Conservation (phyloP, 2,113 vertebrate genomes). For the Nibea coibor region DNA sequence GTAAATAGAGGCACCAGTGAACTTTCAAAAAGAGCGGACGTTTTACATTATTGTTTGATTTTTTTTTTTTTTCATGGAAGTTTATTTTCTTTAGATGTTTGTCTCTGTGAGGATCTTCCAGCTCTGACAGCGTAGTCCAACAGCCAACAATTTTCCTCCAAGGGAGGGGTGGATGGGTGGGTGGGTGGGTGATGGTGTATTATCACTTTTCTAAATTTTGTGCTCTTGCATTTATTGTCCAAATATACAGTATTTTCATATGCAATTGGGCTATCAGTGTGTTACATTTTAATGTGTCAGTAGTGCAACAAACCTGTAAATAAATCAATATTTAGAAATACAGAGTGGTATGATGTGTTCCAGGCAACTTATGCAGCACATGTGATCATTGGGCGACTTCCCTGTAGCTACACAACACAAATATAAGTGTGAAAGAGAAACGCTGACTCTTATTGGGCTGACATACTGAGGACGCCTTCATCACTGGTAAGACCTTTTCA, state of each 20-base stretch:
- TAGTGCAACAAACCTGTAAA: constrained; percentile 72
- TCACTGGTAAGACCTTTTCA: constrained; percentile 12
- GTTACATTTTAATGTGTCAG: constrained; percentile 40
- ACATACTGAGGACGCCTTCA: not conserved
- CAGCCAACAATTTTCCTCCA: constrained; percentile 29
- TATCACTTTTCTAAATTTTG: constrained; percentile 50
- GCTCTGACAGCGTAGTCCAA: constrained; percentile 31
- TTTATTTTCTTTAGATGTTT: constrained; percentile 21
- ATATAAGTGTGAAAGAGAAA: not conserved
- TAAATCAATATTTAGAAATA: constrained; percentile 67
- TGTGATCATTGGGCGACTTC: not conserved
- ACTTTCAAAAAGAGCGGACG: constrained; percentile 2
- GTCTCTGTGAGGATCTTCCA: constrained; percentile 28
- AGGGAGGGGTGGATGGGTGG: constrained; percentile 5
- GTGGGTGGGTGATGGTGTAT: not conserved
- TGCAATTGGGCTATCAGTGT: constrained; percentile 42
- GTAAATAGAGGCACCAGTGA: not conserved
- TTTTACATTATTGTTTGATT: constrained; percentile 6
- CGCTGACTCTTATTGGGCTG: not conserved
- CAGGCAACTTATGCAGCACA: not conserved
- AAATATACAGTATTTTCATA: constrained; percentile 55
- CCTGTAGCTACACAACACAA: not conserved
- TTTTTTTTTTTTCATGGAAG: not conserved
- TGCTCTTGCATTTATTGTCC: constrained; percentile 55
- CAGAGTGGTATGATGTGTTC: not conserved